These are phyloP conservation scores for Pristionchus arcanus DNA, from an alignment of 2,888 invertebrate species.

Conservation along the genomic window DNA sequence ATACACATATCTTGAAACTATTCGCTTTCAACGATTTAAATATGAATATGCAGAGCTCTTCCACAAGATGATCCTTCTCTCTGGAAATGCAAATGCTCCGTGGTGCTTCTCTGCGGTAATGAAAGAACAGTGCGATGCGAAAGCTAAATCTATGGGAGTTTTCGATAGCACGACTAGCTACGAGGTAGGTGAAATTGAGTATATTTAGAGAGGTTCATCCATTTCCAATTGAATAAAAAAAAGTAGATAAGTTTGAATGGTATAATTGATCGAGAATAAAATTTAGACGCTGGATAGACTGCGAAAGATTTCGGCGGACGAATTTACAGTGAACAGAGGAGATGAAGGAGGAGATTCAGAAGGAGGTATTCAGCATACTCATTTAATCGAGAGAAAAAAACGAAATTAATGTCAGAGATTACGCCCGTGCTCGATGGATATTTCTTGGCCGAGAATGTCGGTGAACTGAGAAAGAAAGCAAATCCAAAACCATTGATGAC, in stretches of 20 bases:
- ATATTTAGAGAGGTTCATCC: not conserved
- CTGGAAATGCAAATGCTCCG: not conserved
- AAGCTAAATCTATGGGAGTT: not conserved
- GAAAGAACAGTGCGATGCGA: not conserved
- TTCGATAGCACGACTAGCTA: not conserved
- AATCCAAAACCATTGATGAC: constrained; percentile 1
- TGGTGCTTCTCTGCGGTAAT: not conserved
- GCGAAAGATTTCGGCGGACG: not conserved
- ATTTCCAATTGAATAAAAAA: not conserved
- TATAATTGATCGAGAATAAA: not conserved
- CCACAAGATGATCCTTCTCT: constrained; percentile 44
- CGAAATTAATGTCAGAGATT: not conserved
- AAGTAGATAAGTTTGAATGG: too few relatives aligned
- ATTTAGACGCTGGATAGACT: constrained; percentile 46
- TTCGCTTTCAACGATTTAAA: not conserved
- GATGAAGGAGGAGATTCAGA: not conserved
- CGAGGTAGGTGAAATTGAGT: not conserved
- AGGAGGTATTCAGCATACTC: not conserved
- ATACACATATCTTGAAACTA: too few relatives aligned
- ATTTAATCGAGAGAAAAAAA: not conserved
- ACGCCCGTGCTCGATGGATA: not conserved
- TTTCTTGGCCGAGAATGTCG: not conserved
- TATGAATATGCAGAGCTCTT: not conserved
- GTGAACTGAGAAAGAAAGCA: not conserved
- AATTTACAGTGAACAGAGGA: constrained; percentile 9